Conservation (phyloP, 2,113 vertebrate genomes). For the Azemiops feae region DNA sequence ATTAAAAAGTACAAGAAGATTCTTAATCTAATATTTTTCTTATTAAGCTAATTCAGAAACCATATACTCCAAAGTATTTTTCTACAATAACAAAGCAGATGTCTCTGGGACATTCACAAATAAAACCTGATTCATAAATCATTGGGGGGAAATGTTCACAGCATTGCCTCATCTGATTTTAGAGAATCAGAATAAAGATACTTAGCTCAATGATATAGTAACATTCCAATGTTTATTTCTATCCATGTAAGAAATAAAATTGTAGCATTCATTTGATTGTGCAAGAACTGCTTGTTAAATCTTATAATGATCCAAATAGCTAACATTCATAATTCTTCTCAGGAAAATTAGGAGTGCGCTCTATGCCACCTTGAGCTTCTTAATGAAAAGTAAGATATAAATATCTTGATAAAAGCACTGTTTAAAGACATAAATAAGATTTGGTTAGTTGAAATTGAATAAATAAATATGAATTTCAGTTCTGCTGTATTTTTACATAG, state of each 20-base stretch:
- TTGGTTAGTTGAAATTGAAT: not conserved
- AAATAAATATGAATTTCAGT: not conserved
- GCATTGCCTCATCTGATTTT: not conserved
- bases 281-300: not conserved
- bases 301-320: not conserved
- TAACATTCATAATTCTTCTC: not conserved
- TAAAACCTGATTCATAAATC: not conserved
- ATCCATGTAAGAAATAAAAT: not conserved
- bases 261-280: not conserved
- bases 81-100: not conserved
- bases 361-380: not conserved
- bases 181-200: not conserved
- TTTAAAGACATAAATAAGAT: not conserved
- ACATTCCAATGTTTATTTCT: not conserved
- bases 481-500: not conserved
- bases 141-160: not conserved
- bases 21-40: conserved; percentile 13
- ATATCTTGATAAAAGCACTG: not conserved
- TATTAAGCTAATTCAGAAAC: not conserved
- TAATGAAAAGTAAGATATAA: not conserved
- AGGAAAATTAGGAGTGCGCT: not conserved
- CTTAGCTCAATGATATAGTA: not conserved
- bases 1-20: not conserved
- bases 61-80: not conserved
- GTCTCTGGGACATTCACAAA: not conserved